Evolutionary conservation across 2,113 vertebrate genomes (phyloP), one percentile per base, ranked within the genome.

Genomic region (Nothocercus nigrocapillus): DNA sequence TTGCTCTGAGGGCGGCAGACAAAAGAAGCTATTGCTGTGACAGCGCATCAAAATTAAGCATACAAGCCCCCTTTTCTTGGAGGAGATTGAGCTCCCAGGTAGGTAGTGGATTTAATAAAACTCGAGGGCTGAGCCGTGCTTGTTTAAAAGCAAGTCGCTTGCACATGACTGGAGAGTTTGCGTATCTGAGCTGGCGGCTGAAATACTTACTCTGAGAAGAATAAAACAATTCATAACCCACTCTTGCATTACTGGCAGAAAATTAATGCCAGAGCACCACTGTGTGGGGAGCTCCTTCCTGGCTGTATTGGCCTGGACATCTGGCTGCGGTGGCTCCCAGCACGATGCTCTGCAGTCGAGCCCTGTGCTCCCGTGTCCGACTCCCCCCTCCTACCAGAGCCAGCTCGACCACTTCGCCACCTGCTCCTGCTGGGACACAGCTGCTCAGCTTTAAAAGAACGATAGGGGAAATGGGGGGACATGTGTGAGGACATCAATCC

Each of bases 361-460:
- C n/a, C 80, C 62, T 64, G 84, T 2, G 47, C 93, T 93, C 86
- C 93, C 86, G 89, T 1, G 0, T 22, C 93, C 9, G 5, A 70
- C 32, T 75, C 24, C 32, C 59, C 67, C 56, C 92, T 91, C 68
- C 73, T 85, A 85, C 44, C 0, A 0, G 30, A 94, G 95, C 69
- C 93, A 92, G 73, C 90, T 90, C 56, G 17, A 34, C 90, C 92
- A 96, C 85, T 95, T 95, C 76, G 62, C 77, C 96, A 96, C 82
- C 95, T 96, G 96, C 90, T 94, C 95, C 94, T 93, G 94, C 94
- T 96, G 95, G 56, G 92, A 82, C 92, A 88, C 95, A 96, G 95
- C 95, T 96, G 96, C 91, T 95, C 38, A 1, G 88, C 88, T 82
- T 66, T 25, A 12, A 88, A 86, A 88, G 82, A 94, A 40, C 0